These are phyloP conservation scores for Brachystomella parvula DNA, from an alignment of 1,140 invertebrate species.

Conservation along the genomic window DNA sequence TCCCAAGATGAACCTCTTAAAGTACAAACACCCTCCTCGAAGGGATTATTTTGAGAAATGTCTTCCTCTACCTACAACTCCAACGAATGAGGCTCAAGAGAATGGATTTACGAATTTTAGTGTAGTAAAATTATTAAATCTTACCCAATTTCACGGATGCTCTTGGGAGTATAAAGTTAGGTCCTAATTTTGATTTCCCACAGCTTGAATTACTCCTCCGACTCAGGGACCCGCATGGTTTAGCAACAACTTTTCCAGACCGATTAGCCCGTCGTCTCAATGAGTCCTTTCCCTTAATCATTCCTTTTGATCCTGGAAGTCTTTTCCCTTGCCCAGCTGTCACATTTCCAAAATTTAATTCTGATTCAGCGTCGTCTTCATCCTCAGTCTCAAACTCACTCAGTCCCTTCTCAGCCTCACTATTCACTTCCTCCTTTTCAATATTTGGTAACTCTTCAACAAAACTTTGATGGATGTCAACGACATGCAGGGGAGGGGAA, in stretches of 20 bases:
- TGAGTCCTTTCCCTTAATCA: conserved; percentile 21
- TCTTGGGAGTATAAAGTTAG: conserved; percentile 31
- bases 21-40: too few species aligned
- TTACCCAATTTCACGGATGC: conserved; percentile 32
- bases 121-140: too few species aligned
- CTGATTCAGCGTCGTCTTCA: conserved; percentile 13
- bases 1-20: too few species aligned
- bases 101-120: too few species aligned
- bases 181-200: conserved; percentile 23
- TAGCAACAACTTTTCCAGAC: conserved; percentile 28
- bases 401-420: not conserved
- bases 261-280: conserved; percentile 14
- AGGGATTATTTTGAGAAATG: too few species aligned
- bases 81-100: too few species aligned
- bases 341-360: not conserved
- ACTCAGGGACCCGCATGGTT: conserved; percentile 18
- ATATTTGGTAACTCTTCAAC: not conserved
- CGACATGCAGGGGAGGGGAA: too few species aligned
- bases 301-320: conserved; percentile 1
- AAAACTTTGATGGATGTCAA: not conserved
- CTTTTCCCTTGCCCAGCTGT: not conserved
- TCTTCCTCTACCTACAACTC: too few species aligned
- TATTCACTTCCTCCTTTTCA: not conserved
- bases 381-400: not conserved
- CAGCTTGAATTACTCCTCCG: conserved; percentile 25